Conservation (phyloP, 2,113 vertebrate species). For the Indicator indicator region DNA sequence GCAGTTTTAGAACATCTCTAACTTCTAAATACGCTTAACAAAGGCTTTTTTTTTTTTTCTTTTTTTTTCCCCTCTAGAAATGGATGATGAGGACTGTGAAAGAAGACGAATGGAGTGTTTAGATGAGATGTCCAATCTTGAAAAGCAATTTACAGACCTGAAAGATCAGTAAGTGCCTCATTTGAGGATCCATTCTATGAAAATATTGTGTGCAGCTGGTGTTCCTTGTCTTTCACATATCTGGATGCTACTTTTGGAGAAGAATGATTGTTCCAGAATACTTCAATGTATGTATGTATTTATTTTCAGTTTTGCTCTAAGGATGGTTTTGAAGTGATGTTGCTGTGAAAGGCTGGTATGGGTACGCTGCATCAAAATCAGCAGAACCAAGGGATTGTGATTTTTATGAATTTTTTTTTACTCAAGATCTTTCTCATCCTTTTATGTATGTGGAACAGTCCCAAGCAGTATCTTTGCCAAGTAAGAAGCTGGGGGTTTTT, state of each 20-base stretch:
- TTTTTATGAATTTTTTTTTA: neutral
- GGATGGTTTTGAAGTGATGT: neutral
- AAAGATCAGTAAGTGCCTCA: conserved; percentile 90
- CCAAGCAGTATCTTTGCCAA: neutral
- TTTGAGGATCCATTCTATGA: neutral
- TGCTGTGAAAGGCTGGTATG: neutral
- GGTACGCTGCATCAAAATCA: neutral
- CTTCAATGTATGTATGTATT: neutral
- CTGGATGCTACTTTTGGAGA: neutral
- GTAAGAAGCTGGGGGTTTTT: neutral
- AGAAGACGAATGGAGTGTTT: conserved; percentile 97
- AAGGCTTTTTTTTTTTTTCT: neutral
- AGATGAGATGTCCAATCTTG: conserved; percentile 98
- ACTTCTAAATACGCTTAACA: neutral
- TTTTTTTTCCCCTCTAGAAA: conserved; percentile 78
- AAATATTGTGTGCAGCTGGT: neutral
- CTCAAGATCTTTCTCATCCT: neutral
- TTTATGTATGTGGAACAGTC: neutral
- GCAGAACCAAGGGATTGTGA: neutral
- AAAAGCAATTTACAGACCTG: conserved; percentile 99
- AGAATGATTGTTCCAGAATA: neutral
- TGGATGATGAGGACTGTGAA: conserved; percentile 99
- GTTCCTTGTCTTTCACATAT: neutral
- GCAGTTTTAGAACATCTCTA: neutral
- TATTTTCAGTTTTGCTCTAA: neutral